These are phyloP conservation scores for Chauna torquata DNA, from an alignment of 2,113 vertebrate genomes.

Conservation along the genomic window DNA sequence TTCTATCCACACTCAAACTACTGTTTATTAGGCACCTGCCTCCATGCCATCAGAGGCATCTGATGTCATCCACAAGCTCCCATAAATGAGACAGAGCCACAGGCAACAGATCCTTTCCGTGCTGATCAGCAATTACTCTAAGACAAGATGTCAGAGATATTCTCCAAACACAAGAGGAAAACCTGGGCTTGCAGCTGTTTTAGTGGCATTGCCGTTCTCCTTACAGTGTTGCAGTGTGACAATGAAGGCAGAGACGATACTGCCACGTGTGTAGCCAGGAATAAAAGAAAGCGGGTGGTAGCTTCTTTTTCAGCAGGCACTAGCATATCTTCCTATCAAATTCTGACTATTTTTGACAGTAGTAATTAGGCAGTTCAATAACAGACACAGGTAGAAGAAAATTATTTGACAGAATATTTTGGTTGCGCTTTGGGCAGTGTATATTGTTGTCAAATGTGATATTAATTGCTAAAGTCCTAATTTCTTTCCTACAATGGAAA, in stretches of 20 bases:
- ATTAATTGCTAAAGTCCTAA: not conserved
- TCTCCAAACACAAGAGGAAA: not conserved
- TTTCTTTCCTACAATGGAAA: not conserved
- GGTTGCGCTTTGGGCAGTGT: not conserved
- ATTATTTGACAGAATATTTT: conserved; percentile 15
- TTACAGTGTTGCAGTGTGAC: not conserved
- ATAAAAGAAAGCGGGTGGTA: not conserved
- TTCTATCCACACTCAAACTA: not conserved
- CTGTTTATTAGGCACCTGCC: not conserved
- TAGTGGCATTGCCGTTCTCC: not conserved
- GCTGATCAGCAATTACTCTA: conserved; percentile 15
- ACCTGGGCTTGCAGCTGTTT: conserved; percentile 30
- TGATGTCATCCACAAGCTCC: not conserved
- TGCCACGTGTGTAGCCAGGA: not conserved
- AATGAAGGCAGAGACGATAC: not conserved
- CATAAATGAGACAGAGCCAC: not conserved
- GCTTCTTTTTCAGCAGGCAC: not conserved
- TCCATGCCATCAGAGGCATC: not conserved
- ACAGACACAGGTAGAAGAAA: not conserved
- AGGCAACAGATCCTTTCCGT: not conserved
- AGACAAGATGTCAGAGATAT: not conserved
- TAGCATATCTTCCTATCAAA: not conserved
- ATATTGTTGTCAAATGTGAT: not conserved
- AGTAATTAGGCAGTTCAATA: conserved; percentile 29
- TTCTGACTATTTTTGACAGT: conserved; percentile 19